A percentile compares a stretch with the other conserved stretches of the same genome.
phyloP scores from a whole-genome alignment of 2,797 vertebrate species.

The Trachops cirrhosus region DNA sequence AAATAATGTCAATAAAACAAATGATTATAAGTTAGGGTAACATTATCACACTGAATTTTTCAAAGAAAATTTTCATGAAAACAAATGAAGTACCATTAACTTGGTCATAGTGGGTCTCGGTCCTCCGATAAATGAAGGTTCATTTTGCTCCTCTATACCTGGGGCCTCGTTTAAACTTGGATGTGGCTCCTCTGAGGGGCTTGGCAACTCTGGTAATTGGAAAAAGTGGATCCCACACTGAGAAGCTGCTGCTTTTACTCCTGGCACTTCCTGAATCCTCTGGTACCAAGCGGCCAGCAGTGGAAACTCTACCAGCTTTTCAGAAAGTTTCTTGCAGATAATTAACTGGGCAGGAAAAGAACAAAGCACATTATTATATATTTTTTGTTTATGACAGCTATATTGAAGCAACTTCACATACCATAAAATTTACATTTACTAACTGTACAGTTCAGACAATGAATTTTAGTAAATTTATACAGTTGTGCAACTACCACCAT shows the following conservation, averaged over 20 bases:
- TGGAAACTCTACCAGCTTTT: conserved; percentile 84
- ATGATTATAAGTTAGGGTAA: background rate
- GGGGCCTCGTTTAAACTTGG: conserved; percentile 26
- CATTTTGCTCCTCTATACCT: conserved; percentile 78
- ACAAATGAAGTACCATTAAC: conserved; percentile 89
- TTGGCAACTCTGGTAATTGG: conserved; percentile 65
- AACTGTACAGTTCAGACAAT: background rate
- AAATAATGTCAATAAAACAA: conserved; percentile 10
- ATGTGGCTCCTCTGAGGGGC: background rate
- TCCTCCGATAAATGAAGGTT: conserved; percentile 90
- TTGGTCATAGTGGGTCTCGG: conserved; percentile 97
- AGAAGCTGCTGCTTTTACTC: conserved; percentile 86
- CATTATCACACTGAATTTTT: background rate
- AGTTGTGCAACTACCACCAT: background rate
- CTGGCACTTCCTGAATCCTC: conserved; percentile 90
- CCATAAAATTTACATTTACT: background rate
- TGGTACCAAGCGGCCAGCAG: conserved; percentile 91
- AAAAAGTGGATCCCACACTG: conserved; percentile 89
- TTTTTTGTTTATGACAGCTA: background rate
- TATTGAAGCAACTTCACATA: background rate
- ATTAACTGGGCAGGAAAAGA: conserved; percentile 82
- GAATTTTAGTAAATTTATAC: background rate
- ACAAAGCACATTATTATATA: background rate
- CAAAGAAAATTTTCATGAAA: conserved; percentile 43
- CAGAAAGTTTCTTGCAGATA: conserved; percentile 79